Conservation (phyloP, 1,140 invertebrate species). For the Scaptomyza pallida region DNA sequence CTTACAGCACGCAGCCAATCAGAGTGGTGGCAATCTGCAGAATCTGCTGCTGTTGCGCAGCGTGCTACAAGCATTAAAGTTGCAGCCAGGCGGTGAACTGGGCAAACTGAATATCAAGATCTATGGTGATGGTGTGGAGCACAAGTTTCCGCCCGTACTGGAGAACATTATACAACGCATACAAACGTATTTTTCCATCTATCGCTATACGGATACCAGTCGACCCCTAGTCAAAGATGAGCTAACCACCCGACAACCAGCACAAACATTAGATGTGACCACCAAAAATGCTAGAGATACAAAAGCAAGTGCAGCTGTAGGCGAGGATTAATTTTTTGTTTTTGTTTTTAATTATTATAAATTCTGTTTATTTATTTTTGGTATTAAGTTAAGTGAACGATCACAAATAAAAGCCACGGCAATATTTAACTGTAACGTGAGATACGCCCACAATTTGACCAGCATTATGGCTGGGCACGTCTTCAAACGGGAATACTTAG, state of each 20-base stretch:
- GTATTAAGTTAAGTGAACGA: constrained; percentile 9
- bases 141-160: constrained; percentile 87
- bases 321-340: constrained; percentile 27
- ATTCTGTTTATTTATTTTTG: constrained; percentile 15
- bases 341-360: constrained; percentile 4
- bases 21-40: constrained; percentile 48
- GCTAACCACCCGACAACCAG: constrained; percentile 6
- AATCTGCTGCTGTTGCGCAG: constrained; percentile 55
- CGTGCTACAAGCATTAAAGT: constrained; percentile 57
- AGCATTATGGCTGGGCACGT: constrained; percentile 45
- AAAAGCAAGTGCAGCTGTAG: constrained; percentile 6
- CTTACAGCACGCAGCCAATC: constrained; percentile 31
- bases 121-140: constrained; percentile 81
- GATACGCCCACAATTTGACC: not conserved
- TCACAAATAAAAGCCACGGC: constrained; percentile 23
- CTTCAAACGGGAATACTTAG: constrained; percentile 36
- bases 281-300: constrained; percentile 1
- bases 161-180: constrained; percentile 87
- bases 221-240: constrained; percentile 65
- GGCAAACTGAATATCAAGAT: constrained; percentile 58
- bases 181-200: constrained; percentile 86
- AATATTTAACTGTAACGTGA: constrained; percentile 37
- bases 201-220: constrained; percentile 85
- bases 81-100: constrained; percentile 12
- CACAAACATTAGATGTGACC: not conserved